Evolutionary conservation across 2,113 vertebrate genomes (phyloP).

Genomic region (Apteryx mantelli): DNA sequence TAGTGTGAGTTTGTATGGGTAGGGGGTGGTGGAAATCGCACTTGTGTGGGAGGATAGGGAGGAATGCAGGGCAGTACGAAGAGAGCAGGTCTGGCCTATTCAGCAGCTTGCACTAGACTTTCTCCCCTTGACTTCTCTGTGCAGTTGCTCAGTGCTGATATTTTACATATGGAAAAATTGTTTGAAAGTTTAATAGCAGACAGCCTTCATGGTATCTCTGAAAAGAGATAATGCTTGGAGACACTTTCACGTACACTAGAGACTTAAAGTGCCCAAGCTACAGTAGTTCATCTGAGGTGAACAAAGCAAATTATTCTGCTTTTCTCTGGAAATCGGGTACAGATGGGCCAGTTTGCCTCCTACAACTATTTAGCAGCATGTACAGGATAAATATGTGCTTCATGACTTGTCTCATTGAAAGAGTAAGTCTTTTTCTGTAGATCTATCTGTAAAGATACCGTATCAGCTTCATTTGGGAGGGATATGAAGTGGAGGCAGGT

Average conservation of each 20-base stretch:
- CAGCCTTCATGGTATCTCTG: not conserved
- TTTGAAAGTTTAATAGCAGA: too few relatives aligned
- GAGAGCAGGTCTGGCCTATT: not conserved
- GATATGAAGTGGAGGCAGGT: not conserved
- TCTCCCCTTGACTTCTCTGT: rapidly evolving
- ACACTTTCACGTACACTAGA: not conserved
- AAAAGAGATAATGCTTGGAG: not conserved
- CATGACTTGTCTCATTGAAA: not conserved
- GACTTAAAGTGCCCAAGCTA: not conserved
- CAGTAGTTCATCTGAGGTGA: not conserved
- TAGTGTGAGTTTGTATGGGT: not conserved
- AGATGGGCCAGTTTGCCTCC: not conserved
- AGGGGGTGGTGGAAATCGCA: not conserved
- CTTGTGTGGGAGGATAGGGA: not conserved
- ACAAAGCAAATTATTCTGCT: not conserved
- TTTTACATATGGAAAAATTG: too few relatives aligned
- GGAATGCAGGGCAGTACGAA: not conserved
- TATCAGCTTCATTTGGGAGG: too few relatives aligned
- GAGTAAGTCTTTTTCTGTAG: not conserved
- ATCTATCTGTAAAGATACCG: not conserved
- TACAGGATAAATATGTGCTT: not conserved
- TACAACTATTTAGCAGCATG: too few relatives aligned
- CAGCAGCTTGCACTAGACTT: rapidly evolving
- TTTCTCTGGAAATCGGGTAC: not conserved
- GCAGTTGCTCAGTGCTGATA: rapidly evolving